Base-by-base conservation (phyloP, 1,140 invertebrate species). In the Steinernema feltiae region DNA sequence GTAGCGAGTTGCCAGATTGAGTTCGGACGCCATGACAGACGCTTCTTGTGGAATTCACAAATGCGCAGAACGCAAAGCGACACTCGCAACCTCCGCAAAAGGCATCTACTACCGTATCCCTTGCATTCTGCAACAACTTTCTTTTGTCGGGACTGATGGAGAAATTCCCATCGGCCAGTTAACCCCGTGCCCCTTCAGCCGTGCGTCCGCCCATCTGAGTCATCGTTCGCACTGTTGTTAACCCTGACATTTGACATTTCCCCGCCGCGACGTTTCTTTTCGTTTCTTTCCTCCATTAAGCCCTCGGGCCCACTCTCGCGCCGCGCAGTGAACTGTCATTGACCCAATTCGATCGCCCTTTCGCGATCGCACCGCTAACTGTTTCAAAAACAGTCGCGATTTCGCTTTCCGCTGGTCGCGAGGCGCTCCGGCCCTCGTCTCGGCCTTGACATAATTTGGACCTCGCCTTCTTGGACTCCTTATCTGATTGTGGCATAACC, bases 321-420 rank as follows among this genome's bases (percentile, higher is more conserved):
- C 53, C 53, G n/a, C 24, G 53, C 53, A 3, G 53, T 63, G 53
- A 63, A 63, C 53, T 63, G 53, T 63, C 53, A 63, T 63, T 63
- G 53, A 63, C 53, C 53, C 53, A 63, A 15, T 63, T 63, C 53
- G 53, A 27, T 27, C n/a, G 7, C 7, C 41, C 12, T 21, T 27
- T 63, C 24, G 7, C 53, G 3, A 63, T 21, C 24, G 53, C n/a
- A n/a, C 24, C 53, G 53, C 15, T n/a, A 3, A 63, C 7, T 15
- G 53, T 63, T 63, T 63, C 53, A 63, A 63, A 63, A 63, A 63
- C 53, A 63, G 53, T 63, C n/a, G 15, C 53, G 53, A 17, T 63
- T 63, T 63, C 53, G 12, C 53, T 63, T 63, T 63, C 53, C 35
- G 53, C 41, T n/a, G 41, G 7, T n/a, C 7, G 41, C 53, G 15